These are phyloP conservation scores for Oryzias woworae DNA, from an alignment of 2,113 vertebrate species.

Conservation along the genomic window DNA sequence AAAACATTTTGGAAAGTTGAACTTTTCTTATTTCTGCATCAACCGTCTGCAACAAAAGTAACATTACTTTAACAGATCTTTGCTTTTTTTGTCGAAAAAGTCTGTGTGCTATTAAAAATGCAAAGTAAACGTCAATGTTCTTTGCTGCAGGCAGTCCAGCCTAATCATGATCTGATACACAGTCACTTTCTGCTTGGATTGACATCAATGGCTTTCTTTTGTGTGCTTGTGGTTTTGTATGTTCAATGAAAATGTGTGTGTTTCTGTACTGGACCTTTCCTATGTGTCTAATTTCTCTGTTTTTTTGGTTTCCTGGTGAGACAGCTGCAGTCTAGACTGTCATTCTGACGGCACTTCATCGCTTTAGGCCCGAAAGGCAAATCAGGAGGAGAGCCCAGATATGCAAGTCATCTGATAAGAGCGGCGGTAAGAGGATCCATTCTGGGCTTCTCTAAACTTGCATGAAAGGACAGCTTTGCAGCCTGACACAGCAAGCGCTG, in stretches of 20 bases:
- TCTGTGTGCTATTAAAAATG: conserved; percentile 1
- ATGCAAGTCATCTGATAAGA: conserved; percentile 65
- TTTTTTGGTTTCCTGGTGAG: conserved; percentile 20
- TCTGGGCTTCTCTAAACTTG: conserved; percentile 50
- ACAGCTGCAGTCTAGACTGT: conserved; percentile 77
- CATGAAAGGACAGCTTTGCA: conserved; percentile 43
- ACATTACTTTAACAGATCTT: too few species aligned
- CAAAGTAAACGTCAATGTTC: conserved; percentile 18
- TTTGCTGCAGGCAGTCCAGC: conserved; percentile 41
- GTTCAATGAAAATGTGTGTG: conserved; percentile 15
- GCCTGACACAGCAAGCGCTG: conserved; percentile 18
- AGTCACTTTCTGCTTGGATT: conserved; percentile 49
- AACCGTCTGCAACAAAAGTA: too few species aligned
- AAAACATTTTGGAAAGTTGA: too few species aligned
- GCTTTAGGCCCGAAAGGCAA: conserved; percentile 58
- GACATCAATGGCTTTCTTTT: conserved; percentile 49
- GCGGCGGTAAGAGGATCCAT: conserved; percentile 59
- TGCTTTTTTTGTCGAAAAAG: too few species aligned
- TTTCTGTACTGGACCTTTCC: not conserved
- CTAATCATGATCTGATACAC: conserved; percentile 57
- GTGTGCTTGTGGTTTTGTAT: conserved; percentile 22
- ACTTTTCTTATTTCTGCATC: too few species aligned
- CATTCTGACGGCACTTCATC: conserved; percentile 52
- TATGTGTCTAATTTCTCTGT: too few species aligned
- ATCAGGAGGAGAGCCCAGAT: conserved; percentile 53